Evolutionary conservation across 2,888 invertebrate species (phyloP).

Genomic region (Nomada fabriciana): DNA sequence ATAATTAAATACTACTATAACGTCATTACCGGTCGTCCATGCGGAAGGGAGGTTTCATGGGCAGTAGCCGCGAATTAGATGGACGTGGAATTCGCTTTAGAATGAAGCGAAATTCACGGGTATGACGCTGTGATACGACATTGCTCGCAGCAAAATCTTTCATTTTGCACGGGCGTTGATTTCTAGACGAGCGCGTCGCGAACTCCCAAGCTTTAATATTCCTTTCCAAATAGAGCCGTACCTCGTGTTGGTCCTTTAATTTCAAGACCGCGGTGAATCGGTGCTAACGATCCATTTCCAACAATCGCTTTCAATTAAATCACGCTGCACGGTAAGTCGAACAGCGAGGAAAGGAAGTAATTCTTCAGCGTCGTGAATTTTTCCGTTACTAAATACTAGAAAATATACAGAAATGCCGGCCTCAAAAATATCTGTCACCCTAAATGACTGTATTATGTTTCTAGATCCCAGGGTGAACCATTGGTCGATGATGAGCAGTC

Average conservation of each 20-base stretch:
- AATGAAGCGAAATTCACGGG: slow-evolving; percentile 7
- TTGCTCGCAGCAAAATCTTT: slow-evolving; percentile 28
- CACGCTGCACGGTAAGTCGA: background rate
- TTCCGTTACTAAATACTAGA: too few relatives aligned
- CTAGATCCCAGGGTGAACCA: slow-evolving; percentile 95
- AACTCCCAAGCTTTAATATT: slow-evolving; percentile 22
- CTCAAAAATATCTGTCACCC: background rate
- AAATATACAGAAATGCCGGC: too few relatives aligned
- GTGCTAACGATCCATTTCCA: slow-evolving; percentile 13
- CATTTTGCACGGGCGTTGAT: slow-evolving; percentile 22
- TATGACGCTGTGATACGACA: background rate
- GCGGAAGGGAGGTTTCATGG: slow-evolving; percentile 22
- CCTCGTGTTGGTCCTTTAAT: slow-evolving; percentile 18
- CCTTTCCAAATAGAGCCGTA: slow-evolving; percentile 12
- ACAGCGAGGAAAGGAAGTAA: background rate
- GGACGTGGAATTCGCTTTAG: background rate
- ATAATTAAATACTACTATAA: slow-evolving; percentile 30
- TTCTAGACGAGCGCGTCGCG: slow-evolving; percentile 9
- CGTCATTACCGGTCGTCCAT: background rate
- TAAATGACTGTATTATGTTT: slow-evolving; percentile 33
- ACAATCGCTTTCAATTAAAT: slow-evolving; percentile 1
- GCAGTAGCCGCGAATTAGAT: slow-evolving; percentile 19
- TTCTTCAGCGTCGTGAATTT: too few relatives aligned
- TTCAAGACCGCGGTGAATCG: background rate
- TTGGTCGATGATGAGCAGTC: slow-evolving; percentile 96